Percentiles rank a stretch among this genome's conserved stretches.
Conservation (phyloP, 2,888 invertebrate genomes). For the Danaus chrysippus region DNA sequence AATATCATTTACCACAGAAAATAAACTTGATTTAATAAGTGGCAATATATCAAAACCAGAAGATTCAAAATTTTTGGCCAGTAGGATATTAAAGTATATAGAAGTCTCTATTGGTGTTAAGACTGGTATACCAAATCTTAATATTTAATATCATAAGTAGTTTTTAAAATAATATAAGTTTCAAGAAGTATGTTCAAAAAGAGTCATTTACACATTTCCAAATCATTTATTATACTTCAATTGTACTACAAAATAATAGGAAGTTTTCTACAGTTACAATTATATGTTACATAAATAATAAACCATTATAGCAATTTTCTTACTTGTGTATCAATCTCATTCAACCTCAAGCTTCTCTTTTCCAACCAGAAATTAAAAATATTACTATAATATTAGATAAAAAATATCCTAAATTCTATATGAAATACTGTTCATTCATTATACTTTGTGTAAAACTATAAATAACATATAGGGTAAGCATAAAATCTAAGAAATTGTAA, state of each 20-base stretch:
- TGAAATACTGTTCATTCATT: slow-evolving; percentile 73
- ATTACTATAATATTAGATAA: slow-evolving; percentile 32
- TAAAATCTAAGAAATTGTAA: slow-evolving; percentile 45
- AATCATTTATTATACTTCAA: slow-evolving; percentile 75
- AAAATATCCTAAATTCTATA: slow-evolving; percentile 49
- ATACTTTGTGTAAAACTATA: slow-evolving; percentile 56
- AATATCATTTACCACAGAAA: slow-evolving; percentile 53
- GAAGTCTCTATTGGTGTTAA: slow-evolving; percentile 64
- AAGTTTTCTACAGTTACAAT: slow-evolving; percentile 77
- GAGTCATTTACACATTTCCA: slow-evolving; percentile 52
- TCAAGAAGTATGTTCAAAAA: slow-evolving; percentile 28
- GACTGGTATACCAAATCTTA: slow-evolving; percentile 69
- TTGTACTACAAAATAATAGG: slow-evolving; percentile 80
- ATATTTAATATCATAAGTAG: slow-evolving; percentile 43
- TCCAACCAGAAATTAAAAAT: slow-evolving; percentile 45
- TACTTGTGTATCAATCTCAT: slow-evolving; percentile 42
- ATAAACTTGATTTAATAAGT: slow-evolving; percentile 58
- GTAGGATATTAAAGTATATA: slow-evolving; percentile 58
- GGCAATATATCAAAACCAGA: slow-evolving; percentile 55
- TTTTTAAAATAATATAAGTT: slow-evolving; percentile 14
- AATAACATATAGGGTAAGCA: slow-evolving; percentile 48
- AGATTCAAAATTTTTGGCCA: slow-evolving; percentile 53
- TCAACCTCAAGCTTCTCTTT: slow-evolving; percentile 43
- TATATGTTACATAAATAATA: slow-evolving; percentile 75
- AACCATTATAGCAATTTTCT: slow-evolving; percentile 66